These are phyloP conservation scores for Apogon talboti DNA, from an alignment of 2,797 vertebrate genomes.

Conservation along the genomic window DNA sequence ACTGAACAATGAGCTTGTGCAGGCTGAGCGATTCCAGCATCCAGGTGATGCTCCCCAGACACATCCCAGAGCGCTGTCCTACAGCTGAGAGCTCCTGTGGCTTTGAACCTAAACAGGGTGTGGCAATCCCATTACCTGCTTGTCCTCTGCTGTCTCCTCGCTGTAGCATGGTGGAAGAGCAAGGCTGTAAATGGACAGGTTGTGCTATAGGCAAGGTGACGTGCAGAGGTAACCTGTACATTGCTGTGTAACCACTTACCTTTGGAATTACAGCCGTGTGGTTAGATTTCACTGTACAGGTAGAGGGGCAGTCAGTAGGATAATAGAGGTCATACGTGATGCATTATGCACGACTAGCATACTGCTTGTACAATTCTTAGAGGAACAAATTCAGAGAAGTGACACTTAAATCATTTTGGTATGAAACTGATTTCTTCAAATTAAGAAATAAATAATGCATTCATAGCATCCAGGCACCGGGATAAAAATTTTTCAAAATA, in stretches of 20 bases:
- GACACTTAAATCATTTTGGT: not conserved
- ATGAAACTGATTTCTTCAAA: not conserved
- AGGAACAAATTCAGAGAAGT: not conserved
- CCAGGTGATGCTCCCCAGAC: constrained; percentile 63
- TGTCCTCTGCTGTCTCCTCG: constrained; percentile 71
- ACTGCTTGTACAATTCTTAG: not conserved
- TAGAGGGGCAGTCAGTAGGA: constrained; percentile 11
- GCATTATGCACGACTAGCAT: not conserved
- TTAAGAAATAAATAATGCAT: not conserved
- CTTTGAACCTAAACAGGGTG: constrained; percentile 69
- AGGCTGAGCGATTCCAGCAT: constrained; percentile 52
- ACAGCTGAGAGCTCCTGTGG: constrained; percentile 56
- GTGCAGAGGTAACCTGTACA: constrained; percentile 36
- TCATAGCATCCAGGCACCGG: not conserved
- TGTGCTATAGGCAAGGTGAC: constrained; percentile 64
- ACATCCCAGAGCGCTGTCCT: constrained; percentile 55
- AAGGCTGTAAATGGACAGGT: constrained; percentile 59
- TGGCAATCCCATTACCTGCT: constrained; percentile 76
- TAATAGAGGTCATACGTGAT: constrained; percentile 44
- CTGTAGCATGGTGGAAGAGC: constrained; percentile 34
- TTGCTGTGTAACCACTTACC: constrained; percentile 36
- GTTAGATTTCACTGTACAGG: constrained; percentile 40
- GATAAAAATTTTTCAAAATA: not conserved
- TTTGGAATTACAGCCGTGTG: constrained; percentile 30
- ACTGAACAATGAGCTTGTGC: constrained; percentile 54